Evolutionary conservation across 2,113 vertebrate species (phyloP).

Genomic region (Mustela nigripes): DNA sequence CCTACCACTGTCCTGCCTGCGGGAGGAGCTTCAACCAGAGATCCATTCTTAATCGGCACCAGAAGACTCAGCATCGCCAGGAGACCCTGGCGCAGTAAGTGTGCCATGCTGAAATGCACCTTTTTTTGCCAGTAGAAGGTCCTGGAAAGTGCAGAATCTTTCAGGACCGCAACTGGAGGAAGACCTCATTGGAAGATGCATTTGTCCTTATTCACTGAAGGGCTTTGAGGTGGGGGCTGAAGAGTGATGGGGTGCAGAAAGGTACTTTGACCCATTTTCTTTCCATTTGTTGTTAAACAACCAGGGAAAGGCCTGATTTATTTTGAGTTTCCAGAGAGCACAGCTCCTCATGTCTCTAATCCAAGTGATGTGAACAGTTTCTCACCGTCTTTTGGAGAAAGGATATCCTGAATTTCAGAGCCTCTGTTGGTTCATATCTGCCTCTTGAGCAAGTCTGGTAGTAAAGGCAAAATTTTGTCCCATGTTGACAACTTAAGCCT

Average conservation of each 20-base stretch:
- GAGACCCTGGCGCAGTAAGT: conserved; percentile 30
- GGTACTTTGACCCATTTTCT: neutral
- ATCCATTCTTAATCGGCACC: conserved; percentile 79
- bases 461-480: neutral
- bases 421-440: neutral
- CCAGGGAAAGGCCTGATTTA: neutral
- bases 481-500: neutral
- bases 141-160: neutral
- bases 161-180: neutral
- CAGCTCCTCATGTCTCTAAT: neutral
- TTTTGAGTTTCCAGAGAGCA: neutral
- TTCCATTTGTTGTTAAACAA: neutral
- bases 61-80: conserved; percentile 72
- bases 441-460: neutral
- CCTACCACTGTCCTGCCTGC: conserved; percentile 75
- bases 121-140: neutral
- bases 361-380: neutral
- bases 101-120: neutral
- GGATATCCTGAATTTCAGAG: neutral
- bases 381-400: neutral
- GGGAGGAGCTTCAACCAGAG: conserved; percentile 78
- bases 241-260: neutral
- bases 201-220: neutral
- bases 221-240: neutral
- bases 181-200: neutral